Evolutionary conservation across 2,888 invertebrate species (phyloP).

Genomic region (Harmothoe impar): DNA sequence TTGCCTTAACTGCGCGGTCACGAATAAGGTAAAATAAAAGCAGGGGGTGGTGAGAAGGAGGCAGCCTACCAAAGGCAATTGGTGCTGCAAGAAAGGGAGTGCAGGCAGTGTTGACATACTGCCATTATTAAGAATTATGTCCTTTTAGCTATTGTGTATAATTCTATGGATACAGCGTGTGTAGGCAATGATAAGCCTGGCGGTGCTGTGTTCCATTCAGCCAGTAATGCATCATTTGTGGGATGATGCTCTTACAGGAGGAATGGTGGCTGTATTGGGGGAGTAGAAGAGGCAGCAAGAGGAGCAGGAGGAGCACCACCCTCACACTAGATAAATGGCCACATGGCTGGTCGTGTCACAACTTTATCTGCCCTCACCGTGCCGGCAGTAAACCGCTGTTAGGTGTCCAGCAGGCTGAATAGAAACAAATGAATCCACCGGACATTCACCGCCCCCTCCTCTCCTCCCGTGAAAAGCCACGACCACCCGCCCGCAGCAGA

Average conservation of each 20-base stretch:
- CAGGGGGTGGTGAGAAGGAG: neutral
- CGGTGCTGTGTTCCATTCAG: neutral
- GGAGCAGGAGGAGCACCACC: neutral
- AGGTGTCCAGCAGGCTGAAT: conserved; percentile 24
- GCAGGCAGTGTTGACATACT: conserved; percentile 17
- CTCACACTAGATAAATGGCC: too few relatives aligned
- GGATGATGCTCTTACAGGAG: neutral
- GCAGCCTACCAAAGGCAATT: too few relatives aligned
- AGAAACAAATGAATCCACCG: conserved; percentile 48
- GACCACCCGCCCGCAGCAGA: neutral
- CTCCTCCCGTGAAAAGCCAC: neutral
- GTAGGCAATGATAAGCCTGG: neutral
- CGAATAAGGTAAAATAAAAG: neutral
- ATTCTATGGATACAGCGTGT: neutral
- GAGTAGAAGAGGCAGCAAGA: neutral
- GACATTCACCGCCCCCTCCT: neutral
- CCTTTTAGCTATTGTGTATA: neutral
- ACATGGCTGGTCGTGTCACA: conserved; percentile 17
- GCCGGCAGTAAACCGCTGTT: conserved; percentile 39
- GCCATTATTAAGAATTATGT: conserved; percentile 40
- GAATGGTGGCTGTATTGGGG: neutral
- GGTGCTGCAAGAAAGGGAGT: too few relatives aligned
- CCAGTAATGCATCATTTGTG: neutral
- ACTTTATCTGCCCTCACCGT: conserved; percentile 24
- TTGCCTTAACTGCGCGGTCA: neutral